Percentiles rank a stretch among this genome's conserved stretches.
phyloP scores from a whole-genome alignment of 1,140 invertebrate genomes.

The Rhagoletis zephyria region DNA sequence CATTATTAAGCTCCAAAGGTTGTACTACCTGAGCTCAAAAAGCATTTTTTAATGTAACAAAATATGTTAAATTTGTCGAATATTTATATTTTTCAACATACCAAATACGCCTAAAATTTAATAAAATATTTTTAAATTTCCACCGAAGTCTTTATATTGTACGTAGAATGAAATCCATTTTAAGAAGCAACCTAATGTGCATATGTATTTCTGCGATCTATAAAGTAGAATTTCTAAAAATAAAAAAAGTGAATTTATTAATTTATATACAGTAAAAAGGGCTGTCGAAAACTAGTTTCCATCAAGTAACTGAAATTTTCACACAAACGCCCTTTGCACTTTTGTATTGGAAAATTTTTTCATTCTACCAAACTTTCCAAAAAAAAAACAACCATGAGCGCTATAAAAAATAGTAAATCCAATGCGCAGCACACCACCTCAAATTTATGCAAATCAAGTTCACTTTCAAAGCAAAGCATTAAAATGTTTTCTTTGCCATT shows the following conservation, averaged over 20 bases:
- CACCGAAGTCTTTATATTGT: too few relatives aligned
- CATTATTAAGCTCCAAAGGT: too few relatives aligned
- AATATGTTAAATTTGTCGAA: too few relatives aligned
- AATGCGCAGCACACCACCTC: not conserved
- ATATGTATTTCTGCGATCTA: not conserved
- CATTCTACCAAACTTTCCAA: not conserved
- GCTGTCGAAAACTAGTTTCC: not conserved
- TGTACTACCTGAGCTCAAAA: too few relatives aligned
- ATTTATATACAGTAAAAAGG: not conserved
- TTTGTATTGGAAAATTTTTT: not conserved
- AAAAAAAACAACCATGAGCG: not conserved
- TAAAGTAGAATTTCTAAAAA: not conserved
- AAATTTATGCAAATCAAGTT: conserved; percentile 47
- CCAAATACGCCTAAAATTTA: too few relatives aligned
- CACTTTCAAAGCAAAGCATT: not conserved
- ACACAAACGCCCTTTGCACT: not conserved
- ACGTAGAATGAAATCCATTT: too few relatives aligned
- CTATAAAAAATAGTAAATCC: not conserved
- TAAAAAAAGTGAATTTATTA: not conserved
- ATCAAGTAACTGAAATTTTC: conserved; percentile 10
- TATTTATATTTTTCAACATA: too few relatives aligned
- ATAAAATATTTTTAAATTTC: too few relatives aligned
- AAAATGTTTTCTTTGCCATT: not conserved
- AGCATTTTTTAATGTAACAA: too few relatives aligned
- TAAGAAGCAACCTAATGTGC: too few relatives aligned